Conservation (phyloP, 2,888 invertebrate genomes). For the Salticus scenicus region DNA sequence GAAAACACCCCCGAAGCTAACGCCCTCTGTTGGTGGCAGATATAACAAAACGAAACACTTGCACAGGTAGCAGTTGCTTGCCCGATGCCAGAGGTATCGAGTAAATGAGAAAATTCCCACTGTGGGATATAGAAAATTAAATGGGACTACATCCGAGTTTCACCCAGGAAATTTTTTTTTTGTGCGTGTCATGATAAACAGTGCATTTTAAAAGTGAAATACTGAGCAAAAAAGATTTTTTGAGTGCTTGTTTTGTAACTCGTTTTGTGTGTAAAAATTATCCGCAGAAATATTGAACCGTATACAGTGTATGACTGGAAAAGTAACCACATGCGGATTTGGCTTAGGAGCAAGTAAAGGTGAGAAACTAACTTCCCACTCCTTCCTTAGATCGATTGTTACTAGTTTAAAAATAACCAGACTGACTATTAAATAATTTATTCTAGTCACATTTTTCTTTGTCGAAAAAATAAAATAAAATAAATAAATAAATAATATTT, state of each 20-base stretch:
- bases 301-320: conserved; percentile 37
- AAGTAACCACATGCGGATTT: conserved; percentile 59
- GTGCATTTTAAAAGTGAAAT: background rate
- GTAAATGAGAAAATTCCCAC: background rate
- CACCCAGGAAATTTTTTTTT: background rate
- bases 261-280: background rate
- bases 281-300: conserved; percentile 41
- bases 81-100: conserved; percentile 22
- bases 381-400: conserved; percentile 21
- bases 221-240: background rate
- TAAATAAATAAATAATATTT: no score
- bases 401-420: conserved; percentile 10
- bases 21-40: conserved; percentile 48
- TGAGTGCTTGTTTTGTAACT: background rate
- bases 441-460: no score
- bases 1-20: conserved; percentile 51
- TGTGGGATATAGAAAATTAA: background rate
- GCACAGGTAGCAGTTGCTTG: conserved; percentile 63
- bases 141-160: background rate
- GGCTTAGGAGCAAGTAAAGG: conserved; percentile 43
- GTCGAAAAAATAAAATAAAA: no score
- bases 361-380: conserved; percentile 35
- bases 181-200: background rate
- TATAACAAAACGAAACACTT: conserved; percentile 40
- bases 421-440: background rate